Conservation (phyloP, 1,140 invertebrate species). For the Zaprionus kolodkinae region DNA sequence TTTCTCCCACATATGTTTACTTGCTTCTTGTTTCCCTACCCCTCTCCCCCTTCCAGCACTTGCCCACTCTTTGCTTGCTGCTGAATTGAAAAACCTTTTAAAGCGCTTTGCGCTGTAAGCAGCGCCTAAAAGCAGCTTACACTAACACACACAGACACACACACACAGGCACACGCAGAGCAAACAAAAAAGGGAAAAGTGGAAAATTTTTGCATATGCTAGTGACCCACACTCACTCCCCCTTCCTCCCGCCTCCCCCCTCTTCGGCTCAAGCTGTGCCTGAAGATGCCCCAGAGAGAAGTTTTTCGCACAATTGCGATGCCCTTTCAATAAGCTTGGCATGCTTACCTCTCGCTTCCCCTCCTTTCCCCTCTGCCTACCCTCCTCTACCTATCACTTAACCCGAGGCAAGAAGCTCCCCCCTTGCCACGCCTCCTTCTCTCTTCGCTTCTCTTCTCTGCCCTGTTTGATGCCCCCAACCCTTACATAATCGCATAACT, state of each 20-base stretch:
- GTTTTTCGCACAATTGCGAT: slow-evolving; percentile 33
- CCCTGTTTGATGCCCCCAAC: background rate
- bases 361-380: background rate
- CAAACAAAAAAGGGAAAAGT: slow-evolving; percentile 43
- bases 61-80: background rate
- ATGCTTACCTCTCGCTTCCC: background rate
- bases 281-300: slow-evolving; percentile 51
- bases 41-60: background rate
- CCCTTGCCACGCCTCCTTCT: background rate
- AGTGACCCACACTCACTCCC: background rate
- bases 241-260: too few species aligned
- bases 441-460: background rate
- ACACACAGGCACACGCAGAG: slow-evolving; percentile 8
- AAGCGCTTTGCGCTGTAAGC: slow-evolving; percentile 73
- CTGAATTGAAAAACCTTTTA: slow-evolving; percentile 67
- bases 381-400: background rate
- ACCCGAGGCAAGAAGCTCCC: slow-evolving; percentile 23
- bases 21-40: background rate
- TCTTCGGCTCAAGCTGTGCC: background rate
- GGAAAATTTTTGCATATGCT: slow-evolving; percentile 41
- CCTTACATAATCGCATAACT: slow-evolving; percentile 58
- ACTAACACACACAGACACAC: slow-evolving; percentile 28
- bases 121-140: slow-evolving; percentile 73
- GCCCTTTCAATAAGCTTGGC: slow-evolving; percentile 26
- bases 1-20: slow-evolving; percentile 15